These are phyloP conservation scores for Cyanocitta stelleri DNA, from an alignment of 2,113 vertebrate species.

Conservation along the genomic window DNA sequence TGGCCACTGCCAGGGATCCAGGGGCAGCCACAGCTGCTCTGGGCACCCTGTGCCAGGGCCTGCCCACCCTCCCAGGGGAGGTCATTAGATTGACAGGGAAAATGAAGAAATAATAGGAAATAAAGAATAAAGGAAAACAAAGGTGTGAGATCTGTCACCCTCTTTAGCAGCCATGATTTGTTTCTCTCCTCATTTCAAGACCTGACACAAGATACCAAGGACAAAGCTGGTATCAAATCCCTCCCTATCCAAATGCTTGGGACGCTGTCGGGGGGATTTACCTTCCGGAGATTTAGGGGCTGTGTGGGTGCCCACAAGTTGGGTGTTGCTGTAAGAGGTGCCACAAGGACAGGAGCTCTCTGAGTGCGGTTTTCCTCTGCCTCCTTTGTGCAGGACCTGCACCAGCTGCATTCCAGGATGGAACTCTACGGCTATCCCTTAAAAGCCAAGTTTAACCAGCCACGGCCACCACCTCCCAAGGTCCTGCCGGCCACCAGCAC, in stretches of 20 bases:
- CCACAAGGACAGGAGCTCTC: not conserved
- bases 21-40: not conserved
- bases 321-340: not conserved
- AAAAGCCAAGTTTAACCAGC: conserved; percentile 73
- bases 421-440: conserved; percentile 80
- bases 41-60: not conserved
- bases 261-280: not conserved
- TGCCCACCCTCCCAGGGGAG: not conserved
- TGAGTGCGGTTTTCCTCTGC: not conserved
- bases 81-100: not conserved
- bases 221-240: not conserved
- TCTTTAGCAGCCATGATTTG: not conserved
- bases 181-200: not conserved
- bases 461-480: conserved; percentile 70
- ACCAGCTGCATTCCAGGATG: conserved; percentile 63
- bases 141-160: not conserved
- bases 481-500: conserved; percentile 85
- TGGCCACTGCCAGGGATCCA: not conserved
- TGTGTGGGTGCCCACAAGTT: not conserved
- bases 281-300: not conserved
- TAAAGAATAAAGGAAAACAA: not conserved
- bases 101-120: not conserved
- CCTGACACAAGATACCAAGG: not conserved
- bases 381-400: conserved; percentile 10
- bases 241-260: not conserved